Percentiles rank a stretch among this genome's conserved stretches.
These are phyloP conservation scores for Lepus oiostolus DNA, from an alignment of 2,797 vertebrate genomes.

Conservation along the genomic window DNA sequence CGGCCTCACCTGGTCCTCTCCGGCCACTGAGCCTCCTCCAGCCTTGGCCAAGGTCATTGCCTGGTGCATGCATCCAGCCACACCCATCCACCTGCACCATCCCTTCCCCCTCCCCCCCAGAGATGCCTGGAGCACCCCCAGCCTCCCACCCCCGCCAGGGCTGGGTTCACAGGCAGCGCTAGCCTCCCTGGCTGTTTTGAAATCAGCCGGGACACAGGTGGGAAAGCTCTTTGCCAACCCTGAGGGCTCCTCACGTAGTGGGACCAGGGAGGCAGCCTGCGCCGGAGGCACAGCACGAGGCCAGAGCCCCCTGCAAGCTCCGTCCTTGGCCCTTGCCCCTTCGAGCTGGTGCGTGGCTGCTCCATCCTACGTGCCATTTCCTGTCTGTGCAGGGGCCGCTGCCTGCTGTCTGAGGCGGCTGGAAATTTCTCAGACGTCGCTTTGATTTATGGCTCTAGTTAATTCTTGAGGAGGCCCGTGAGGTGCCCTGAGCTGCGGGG, in stretches of 20 bases:
- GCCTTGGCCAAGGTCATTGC: neutral
- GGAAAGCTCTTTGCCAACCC: neutral
- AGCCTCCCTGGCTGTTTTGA: neutral
- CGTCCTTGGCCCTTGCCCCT: neutral
- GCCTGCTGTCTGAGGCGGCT: conserved; percentile 76
- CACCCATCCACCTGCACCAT: neutral
- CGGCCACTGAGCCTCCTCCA: neutral
- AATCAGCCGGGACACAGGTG: neutral
- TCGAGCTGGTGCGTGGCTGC: neutral
- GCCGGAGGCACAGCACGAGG: neutral
- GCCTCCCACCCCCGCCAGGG: neutral
- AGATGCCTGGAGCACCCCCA: neutral
- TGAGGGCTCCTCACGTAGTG: neutral
- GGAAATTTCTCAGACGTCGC: conserved; percentile 87
- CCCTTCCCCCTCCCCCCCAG: neutral
- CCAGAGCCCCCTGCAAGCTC: neutral
- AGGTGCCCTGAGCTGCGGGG: conserved; percentile 84
- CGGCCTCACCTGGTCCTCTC: neutral
- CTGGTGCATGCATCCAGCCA: neutral
- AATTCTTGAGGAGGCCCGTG: conserved; percentile 87
- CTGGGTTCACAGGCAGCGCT: neutral
- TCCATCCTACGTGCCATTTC: conserved; percentile 66
- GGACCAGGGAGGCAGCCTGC: neutral
- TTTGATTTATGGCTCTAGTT: conserved; percentile 91
- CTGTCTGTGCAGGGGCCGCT: conserved; percentile 28